Conservation (phyloP, 2,797 vertebrate species). For the Trachops cirrhosus region DNA sequence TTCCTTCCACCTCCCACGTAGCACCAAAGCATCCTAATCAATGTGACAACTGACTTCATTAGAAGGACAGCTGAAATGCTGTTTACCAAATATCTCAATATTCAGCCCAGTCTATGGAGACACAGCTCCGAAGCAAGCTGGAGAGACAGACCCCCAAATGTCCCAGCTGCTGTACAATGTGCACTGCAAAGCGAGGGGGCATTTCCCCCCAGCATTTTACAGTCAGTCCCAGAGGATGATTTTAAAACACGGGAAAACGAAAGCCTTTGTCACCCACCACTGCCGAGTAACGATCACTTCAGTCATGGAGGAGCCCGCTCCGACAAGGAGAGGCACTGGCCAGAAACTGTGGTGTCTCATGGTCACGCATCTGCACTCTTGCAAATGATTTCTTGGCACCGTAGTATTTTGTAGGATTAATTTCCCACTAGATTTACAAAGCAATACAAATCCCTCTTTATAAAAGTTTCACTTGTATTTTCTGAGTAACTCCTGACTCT, state of each 20-base stretch:
- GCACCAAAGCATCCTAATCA: not conserved
- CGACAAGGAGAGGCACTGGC: not conserved
- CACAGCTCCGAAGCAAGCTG: not conserved
- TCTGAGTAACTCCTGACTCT: constrained; percentile 34
- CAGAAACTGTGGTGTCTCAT: constrained; percentile 49
- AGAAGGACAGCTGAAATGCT: not conserved
- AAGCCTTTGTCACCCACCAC: not conserved
- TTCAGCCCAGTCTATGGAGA: not conserved
- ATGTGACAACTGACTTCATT: not conserved
- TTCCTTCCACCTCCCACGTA: not conserved
- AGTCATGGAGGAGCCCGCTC: constrained; percentile 10
- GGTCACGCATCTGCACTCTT: constrained; percentile 14
- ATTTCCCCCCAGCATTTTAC: not conserved
- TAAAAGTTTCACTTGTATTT: constrained; percentile 32
- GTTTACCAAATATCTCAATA: not conserved
- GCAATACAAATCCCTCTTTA: constrained; percentile 38
- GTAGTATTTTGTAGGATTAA: constrained; percentile 46
- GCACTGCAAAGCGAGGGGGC: not conserved
- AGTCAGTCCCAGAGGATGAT: not conserved
- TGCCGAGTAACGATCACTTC: not conserved
- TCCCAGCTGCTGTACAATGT: not conserved
- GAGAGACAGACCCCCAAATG: not conserved
- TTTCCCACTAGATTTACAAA: constrained; percentile 62
- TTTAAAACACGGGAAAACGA: not conserved
- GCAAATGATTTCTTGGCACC: constrained; percentile 47